Conservation (phyloP, 2,888 invertebrate species). For the Melolontha melolontha region DNA sequence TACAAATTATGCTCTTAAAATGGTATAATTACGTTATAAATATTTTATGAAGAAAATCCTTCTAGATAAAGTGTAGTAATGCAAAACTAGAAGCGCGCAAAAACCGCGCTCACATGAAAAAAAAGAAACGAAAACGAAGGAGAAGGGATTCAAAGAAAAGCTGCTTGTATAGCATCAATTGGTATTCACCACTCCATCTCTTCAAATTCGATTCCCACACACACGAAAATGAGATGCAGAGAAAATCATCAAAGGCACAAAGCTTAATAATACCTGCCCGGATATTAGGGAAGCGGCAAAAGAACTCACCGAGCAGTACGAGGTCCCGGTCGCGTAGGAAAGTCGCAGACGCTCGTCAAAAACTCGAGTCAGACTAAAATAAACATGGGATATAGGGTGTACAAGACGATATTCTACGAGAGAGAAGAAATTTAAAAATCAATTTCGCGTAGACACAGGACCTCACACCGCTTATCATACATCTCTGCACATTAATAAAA, state of each 20-base stretch:
- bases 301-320: conserved; percentile 18
- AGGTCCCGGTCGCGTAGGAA: conserved; percentile 4
- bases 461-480: conserved; percentile 36
- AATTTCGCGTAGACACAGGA: conserved; percentile 53
- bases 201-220: conserved; percentile 65
- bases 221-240: conserved; percentile 66
- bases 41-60: conserved; percentile 21
- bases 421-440: conserved; percentile 59
- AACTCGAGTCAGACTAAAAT: conserved; percentile 57
- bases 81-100: conserved; percentile 34
- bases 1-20: too few relatives aligned
- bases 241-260: conserved; percentile 68
- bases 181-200: conserved; percentile 66
- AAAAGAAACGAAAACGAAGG: conserved; percentile 40
- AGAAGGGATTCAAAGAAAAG: conserved; percentile 46
- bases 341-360: conserved; percentile 48
- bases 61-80: conserved; percentile 40
- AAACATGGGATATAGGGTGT: conserved; percentile 60
- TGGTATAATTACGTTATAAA: conserved; percentile 19
- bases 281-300: conserved; percentile 54
- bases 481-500: conserved; percentile 38
- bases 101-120: conserved; percentile 24
- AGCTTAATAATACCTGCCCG: conserved; percentile 62
- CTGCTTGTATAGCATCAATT: conserved; percentile 57
- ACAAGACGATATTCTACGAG: conserved; percentile 55